These are phyloP conservation scores for Tricholaema leucomelas DNA, from an alignment of 2,113 vertebrate genomes.

Conservation along the genomic window DNA sequence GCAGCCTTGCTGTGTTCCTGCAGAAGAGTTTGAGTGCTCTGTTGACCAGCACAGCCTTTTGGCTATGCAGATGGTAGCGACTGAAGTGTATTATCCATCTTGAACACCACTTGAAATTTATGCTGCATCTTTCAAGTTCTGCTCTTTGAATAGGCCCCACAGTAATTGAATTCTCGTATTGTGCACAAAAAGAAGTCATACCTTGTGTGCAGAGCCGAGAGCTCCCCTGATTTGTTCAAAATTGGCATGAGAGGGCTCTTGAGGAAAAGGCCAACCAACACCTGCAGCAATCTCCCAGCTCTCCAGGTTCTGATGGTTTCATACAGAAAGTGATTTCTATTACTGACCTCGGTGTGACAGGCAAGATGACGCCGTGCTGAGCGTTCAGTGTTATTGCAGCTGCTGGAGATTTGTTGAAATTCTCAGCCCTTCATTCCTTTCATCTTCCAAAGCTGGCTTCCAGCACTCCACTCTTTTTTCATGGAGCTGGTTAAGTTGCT, in stretches of 20 bases:
- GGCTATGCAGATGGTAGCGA: conserved; percentile 32
- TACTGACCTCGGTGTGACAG: conserved; percentile 21
- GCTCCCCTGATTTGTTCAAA: not conserved
- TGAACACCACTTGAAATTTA: conserved; percentile 38
- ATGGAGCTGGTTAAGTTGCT: not conserved
- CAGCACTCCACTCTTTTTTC: not conserved
- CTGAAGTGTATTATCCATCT: conserved; percentile 21
- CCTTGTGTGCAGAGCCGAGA: not conserved
- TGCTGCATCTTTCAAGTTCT: conserved; percentile 10
- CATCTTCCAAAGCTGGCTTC: conserved; percentile 15
- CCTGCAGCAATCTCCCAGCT: conserved; percentile 28
- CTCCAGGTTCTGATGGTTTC: conserved; percentile 8
- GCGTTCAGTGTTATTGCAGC: not conserved
- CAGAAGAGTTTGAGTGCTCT: conserved; percentile 14
- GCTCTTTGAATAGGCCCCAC: conserved; percentile 20
- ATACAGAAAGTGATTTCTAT: conserved; percentile 47
- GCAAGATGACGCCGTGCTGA: conserved; percentile 8
- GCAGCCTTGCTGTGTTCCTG: not conserved
- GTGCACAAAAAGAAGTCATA: not conserved
- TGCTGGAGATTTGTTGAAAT: conserved; percentile 33
- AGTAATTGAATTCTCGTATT: conserved; percentile 43
- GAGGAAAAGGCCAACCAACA: not conserved
- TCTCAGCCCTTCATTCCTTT: conserved; percentile 6
- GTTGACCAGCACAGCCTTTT: conserved; percentile 9
- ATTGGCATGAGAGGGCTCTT: conserved; percentile 5